Percentiles rank a stretch among this genome's conserved stretches.
phyloP scores from a whole-genome alignment of 2,888 invertebrate genomes.

The Crematogaster levior region DNA sequence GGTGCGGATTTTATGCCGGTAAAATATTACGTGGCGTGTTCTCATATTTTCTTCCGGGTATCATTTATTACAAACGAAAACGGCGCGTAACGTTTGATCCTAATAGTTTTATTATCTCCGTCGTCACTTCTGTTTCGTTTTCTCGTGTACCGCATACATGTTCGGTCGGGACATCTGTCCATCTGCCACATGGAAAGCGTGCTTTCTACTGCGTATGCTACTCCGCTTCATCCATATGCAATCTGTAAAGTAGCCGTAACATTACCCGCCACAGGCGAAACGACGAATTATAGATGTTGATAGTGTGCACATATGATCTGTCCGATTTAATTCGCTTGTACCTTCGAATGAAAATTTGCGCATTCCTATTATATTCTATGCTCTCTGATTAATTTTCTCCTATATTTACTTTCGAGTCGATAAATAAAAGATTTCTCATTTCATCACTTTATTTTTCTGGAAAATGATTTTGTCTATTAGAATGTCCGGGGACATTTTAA shows the following conservation, averaged over 20 bases:
- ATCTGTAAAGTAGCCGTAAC: conserved; percentile 55
- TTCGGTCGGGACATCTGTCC: conserved; percentile 44
- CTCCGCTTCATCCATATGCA: conserved; percentile 51
- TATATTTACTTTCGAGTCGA: not conserved
- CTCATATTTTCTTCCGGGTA: conserved; percentile 29
- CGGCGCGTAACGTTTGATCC: conserved; percentile 52
- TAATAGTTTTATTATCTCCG: conserved; percentile 49
- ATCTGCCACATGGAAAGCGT: conserved; percentile 42
- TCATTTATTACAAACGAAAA: conserved; percentile 51
- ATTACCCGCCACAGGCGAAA: conserved; percentile 41
- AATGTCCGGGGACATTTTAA: not conserved
- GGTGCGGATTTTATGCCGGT: conserved; percentile 37
- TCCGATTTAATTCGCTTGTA: conserved; percentile 15
- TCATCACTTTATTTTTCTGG: not conserved
- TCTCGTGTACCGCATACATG: conserved; percentile 6
- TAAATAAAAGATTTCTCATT: not conserved
- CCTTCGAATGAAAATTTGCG: not conserved
- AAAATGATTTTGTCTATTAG: not conserved
- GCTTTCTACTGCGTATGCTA: conserved; percentile 42
- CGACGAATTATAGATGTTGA: conserved; percentile 31
- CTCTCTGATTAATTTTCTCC: not conserved
- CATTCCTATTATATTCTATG: not conserved
- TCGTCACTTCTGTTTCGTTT: conserved; percentile 36
- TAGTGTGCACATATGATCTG: conserved; percentile 21
- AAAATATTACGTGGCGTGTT: conserved; percentile 38